Evolutionary conservation across 2,797 vertebrate species (phyloP), one percentile per base, ranked within the genome.

Genomic region (Neomorphus geoffroyi): DNA sequence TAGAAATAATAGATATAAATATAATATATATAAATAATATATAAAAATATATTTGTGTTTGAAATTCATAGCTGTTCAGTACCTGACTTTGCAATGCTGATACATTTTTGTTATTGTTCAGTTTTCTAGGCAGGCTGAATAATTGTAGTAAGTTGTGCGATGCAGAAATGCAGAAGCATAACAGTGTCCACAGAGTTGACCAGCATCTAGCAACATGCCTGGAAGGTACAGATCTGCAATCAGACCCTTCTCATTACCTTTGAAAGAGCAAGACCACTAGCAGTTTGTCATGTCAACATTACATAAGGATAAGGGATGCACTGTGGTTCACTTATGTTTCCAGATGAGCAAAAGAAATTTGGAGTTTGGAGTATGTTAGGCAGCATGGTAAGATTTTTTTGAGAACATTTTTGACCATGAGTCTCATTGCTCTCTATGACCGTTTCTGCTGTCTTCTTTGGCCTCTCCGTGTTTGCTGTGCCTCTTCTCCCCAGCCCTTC

Each of bases 381-480:
- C 10, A 71, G 46, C 78, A 32, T 24, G n/a, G 30, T 61, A 21
- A n/a, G 24, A 18, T 18, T 17, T 86, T 86, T 32, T 8, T 21
- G 77, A 46, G 21, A 66, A 2, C 11, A 4, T 3, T 35, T 10
- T 5, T 86, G 82, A 14, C 43, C 3, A 1, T 0, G 14, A 41
- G 3, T 39, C 16, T 58, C 1, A 0, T 30, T 85, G 43, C 12
- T 64, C 9, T 58, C 41, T 32, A 8, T 24, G 7, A 70, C 65
- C 1, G 0, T 81, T 82, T 43, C 43, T 85, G 15, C n/a, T 69
- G 26, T 80, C 28, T 48, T 28, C 41, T 72, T 81, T 66, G 35
- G 5, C 39, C 17, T 81, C 50, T 80, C 28, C 3, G 0, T 41
- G 18, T 62, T 87, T 80, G 50, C 18, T 69, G 7, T 73, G 18